Conservation (phyloP, 2,797 vertebrate genomes). For the Cossypha heuglini region DNA sequence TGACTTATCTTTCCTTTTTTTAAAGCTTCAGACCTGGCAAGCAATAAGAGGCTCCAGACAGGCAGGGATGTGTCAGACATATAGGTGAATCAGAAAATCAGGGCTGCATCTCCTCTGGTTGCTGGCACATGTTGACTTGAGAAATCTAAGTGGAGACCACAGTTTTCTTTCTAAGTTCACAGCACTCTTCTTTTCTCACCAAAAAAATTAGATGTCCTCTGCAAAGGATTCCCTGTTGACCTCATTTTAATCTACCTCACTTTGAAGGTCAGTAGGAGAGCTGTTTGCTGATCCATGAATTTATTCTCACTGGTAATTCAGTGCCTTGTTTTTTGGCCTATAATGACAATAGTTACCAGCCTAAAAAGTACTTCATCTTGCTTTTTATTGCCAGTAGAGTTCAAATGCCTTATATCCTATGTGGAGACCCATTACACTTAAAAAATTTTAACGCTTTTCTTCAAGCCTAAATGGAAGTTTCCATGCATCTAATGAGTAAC, state of each 20-base stretch:
- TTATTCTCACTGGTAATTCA: not conserved
- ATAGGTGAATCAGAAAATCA: not conserved
- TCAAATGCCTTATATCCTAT: not conserved
- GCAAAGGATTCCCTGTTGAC: not conserved
- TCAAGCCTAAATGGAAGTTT: not conserved
- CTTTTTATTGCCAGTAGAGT: not conserved
- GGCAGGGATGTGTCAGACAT: not conserved
- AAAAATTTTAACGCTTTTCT: slow-evolving; percentile 7
- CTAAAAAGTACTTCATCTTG: not conserved
- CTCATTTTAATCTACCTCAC: not conserved
- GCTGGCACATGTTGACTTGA: not conserved
- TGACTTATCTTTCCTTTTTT: not conserved
- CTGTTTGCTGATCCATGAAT: not conserved
- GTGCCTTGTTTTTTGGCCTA: not conserved
- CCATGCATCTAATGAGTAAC: not conserved
- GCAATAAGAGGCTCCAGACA: not conserved
- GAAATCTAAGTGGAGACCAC: not conserved
- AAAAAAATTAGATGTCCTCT: not conserved
- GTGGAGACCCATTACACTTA: not conserved
- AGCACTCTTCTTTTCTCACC: not conserved
- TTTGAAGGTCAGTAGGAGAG: not conserved
- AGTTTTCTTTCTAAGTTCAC: not conserved
- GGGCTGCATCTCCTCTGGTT: not conserved
- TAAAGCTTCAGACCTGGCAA: not conserved
- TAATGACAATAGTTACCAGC: not conserved